Evolutionary conservation across 2,113 vertebrate genomes (phyloP), one percentile per base, ranked within the genome.

Genomic region (Vulpes vulpes): DNA sequence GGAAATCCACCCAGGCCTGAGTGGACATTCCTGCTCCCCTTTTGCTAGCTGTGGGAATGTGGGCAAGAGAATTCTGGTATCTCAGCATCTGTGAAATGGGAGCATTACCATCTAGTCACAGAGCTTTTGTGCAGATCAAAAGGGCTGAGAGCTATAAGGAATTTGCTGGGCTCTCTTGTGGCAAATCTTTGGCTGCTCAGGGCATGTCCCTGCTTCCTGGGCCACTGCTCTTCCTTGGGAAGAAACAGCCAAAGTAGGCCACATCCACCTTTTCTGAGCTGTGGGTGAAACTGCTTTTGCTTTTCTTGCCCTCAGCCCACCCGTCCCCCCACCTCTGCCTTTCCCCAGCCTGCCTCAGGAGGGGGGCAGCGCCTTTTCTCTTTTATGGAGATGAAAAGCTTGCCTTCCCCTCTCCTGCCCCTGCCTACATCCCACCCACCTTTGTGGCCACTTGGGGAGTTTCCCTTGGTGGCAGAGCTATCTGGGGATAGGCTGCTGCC

Each of bases 151-250:
- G 43, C 11, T 38, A 1, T 22, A 6, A 80, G 4, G 16, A 49
- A 8, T 14, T 60, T 55, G 69, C 25, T 64, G 12, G 60, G 60
- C 82, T 81, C 49, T 7, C 5, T 25, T 9, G n/a, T 6, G 19
- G 15, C 55, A 80, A 53, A 57, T 51, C 35, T 90, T 57, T 0
- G 5, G 53, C 57, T 92, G 16, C 3, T 62, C n/a, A 27, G 23
- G 35, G 5, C 8, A 11, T 1, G 6, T 1, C 0, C 15, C 4
- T 0, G 4, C 4, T 19, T 25, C n/a, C 57, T 1, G 43, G 78
- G 43, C 10, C 65, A 20, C 19, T 4, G 8, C 49, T 67, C 20
- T 55, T 51, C 17, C 64, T 73, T 8, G 5, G 6, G 7, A 53
- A 65, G 19, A 12, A 30, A 65, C 11, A 17, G 11, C 57, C 51